Evolutionary conservation across 2,888 invertebrate genomes (phyloP).

Genomic region (Idaea aversata): DNA sequence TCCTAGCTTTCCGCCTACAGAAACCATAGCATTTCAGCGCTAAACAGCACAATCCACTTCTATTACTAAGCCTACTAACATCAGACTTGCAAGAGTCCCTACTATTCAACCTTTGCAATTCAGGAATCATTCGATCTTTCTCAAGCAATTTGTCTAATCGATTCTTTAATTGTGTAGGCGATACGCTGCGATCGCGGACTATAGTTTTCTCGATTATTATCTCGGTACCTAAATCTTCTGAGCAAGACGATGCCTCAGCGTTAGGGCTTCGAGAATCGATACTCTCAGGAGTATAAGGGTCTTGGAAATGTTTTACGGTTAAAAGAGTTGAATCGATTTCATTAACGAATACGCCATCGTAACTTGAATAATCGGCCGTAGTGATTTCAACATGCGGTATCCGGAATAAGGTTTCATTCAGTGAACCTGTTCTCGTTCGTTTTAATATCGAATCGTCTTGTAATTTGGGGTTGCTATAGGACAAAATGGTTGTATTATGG

Average conservation of each 20-base stretch:
- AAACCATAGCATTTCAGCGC: conserved; percentile 70
- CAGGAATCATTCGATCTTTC: conserved; percentile 48
- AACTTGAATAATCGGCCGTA: conserved; percentile 67
- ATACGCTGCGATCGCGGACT: conserved; percentile 73
- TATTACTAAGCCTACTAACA: conserved; percentile 49
- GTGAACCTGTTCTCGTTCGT: conserved; percentile 54
- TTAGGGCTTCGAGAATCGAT: conserved; percentile 87
- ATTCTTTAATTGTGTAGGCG: conserved; percentile 82
- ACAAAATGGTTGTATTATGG: conserved; percentile 26
- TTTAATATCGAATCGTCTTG: conserved; percentile 40
- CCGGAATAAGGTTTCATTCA: conserved; percentile 56
- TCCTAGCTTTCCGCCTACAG: conserved; percentile 59
- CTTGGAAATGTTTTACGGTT: conserved; percentile 67
- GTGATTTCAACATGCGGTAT: conserved; percentile 76
- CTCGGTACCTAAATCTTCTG: conserved; percentile 42
- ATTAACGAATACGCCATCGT: conserved; percentile 73
- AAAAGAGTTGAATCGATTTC: conserved; percentile 77
- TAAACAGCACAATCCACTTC: conserved; percentile 61
- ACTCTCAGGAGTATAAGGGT: conserved; percentile 92
- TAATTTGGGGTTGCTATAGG: conserved; percentile 35
- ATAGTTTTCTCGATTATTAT: conserved; percentile 45
- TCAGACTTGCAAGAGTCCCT: conserved; percentile 66
- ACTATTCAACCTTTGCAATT: conserved; percentile 60
- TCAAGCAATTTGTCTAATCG: conserved; percentile 75
- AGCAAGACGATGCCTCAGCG: conserved; percentile 60